phyloP scores from a whole-genome alignment of 2,797 vertebrate species.

The Periparus ater region DNA sequence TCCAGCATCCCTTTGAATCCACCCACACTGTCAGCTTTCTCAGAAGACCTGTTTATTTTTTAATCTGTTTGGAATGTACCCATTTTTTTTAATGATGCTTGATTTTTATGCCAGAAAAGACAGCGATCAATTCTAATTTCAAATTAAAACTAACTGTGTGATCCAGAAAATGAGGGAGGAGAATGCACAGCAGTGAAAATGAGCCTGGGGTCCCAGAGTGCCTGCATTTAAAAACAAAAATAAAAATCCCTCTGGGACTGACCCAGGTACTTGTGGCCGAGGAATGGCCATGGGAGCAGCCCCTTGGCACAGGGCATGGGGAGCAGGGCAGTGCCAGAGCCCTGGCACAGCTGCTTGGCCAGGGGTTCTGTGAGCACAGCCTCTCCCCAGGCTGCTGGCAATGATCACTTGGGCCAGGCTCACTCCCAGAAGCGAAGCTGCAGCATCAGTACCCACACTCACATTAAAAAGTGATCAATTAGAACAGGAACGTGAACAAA shows the following conservation, averaged over 20 bases:
- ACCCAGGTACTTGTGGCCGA: background rate
- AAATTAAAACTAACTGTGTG: background rate
- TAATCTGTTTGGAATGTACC: background rate
- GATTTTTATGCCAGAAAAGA: background rate
- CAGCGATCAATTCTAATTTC: background rate
- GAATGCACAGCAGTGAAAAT: background rate
- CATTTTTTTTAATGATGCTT: background rate
- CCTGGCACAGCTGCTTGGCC: background rate
- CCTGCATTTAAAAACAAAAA: background rate
- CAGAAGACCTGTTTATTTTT: background rate
- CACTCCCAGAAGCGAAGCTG: background rate
- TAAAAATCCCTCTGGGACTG: background rate
- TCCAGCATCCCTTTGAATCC: background rate
- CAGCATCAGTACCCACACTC: background rate
- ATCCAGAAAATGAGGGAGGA: background rate
- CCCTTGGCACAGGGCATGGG: background rate
- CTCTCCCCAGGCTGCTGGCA: background rate
- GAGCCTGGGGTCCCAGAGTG: background rate
- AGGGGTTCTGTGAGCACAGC: background rate
- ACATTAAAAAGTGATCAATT: background rate
- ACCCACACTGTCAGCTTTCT: background rate
- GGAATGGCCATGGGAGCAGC: background rate
- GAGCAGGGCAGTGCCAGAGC: background rate
- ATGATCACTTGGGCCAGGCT: background rate
- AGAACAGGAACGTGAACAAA: slow-evolving; percentile 46